A percentile compares a stretch with the other conserved stretches of the same genome.
Conservation (phyloP, 2,113 vertebrate species). For the Rhinopithecus roxellana region DNA sequence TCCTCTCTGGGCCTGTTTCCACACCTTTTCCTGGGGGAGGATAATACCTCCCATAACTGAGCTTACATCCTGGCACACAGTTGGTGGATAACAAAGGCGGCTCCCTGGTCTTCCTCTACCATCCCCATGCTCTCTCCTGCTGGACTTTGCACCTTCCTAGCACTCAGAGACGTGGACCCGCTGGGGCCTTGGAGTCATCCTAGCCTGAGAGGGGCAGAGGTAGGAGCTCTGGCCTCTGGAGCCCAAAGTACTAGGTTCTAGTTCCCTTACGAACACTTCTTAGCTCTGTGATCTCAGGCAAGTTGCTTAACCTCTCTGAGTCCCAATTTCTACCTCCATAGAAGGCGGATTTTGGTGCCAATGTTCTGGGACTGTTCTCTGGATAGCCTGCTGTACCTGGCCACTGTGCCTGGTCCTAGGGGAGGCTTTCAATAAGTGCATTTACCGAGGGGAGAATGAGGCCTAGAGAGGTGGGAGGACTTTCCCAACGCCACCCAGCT, state of each 20-base stretch:
- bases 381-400: background rate
- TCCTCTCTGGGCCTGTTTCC: background rate
- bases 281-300: background rate
- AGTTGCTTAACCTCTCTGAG: background rate
- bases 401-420: background rate
- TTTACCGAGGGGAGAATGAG: background rate
- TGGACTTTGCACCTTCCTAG: background rate
- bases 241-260: background rate
- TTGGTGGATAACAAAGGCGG: background rate
- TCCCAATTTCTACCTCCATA: background rate
- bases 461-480: background rate
- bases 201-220: background rate
- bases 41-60: background rate
- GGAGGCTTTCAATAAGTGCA: background rate
- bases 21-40: background rate
- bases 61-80: background rate
- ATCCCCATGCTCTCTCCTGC: background rate
- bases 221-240: background rate
- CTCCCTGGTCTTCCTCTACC: background rate
- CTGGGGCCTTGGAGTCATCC: background rate
- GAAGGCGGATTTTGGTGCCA: background rate
- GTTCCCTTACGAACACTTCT: background rate
- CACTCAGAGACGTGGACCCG: background rate
- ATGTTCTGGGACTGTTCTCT: background rate
- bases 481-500: fast-evolving